These are phyloP conservation scores for Nymphalis c-album DNA, from an alignment of 2,888 invertebrate species.

Conservation along the genomic window DNA sequence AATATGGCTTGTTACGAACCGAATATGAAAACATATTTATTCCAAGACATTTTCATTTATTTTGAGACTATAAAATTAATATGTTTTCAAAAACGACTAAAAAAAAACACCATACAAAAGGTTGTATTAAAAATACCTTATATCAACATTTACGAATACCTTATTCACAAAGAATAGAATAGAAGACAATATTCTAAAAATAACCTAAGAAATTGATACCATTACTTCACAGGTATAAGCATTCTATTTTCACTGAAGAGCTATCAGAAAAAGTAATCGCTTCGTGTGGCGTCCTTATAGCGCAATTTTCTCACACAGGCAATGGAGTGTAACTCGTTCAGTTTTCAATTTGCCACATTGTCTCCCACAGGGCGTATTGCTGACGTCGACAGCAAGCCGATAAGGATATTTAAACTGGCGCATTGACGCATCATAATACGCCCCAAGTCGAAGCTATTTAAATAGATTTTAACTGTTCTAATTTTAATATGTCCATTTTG, in stretches of 20 bases:
- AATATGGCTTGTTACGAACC: no score
- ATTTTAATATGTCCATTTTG: no score
- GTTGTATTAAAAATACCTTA: no score
- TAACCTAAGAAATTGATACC: background rate
- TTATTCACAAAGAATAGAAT: background rate
- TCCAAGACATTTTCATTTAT: no score
- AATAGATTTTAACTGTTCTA: background rate
- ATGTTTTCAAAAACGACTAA: no score
- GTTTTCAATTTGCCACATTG: slow-evolving; percentile 40
- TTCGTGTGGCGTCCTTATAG: slow-evolving; percentile 24
- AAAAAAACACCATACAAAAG: no score
- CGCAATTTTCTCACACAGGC: slow-evolving; percentile 34
- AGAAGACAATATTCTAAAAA: background rate
- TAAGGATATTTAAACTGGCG: slow-evolving; percentile 6
- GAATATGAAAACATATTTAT: no score
- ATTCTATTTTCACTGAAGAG: slow-evolving; percentile 15
- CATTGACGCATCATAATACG: slow-evolving; percentile 6
- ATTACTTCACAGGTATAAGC: background rate
- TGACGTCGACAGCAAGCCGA: slow-evolving; percentile 28
- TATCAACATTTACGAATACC: background rate
- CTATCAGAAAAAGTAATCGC: slow-evolving; percentile 20
- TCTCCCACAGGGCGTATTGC: slow-evolving; percentile 36
- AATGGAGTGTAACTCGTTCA: slow-evolving; percentile 33
- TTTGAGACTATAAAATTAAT: no score
- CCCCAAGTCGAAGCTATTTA: background rate